Conservation (phyloP, 2,113 vertebrate species). For the Nansenia antarctica region DNA sequence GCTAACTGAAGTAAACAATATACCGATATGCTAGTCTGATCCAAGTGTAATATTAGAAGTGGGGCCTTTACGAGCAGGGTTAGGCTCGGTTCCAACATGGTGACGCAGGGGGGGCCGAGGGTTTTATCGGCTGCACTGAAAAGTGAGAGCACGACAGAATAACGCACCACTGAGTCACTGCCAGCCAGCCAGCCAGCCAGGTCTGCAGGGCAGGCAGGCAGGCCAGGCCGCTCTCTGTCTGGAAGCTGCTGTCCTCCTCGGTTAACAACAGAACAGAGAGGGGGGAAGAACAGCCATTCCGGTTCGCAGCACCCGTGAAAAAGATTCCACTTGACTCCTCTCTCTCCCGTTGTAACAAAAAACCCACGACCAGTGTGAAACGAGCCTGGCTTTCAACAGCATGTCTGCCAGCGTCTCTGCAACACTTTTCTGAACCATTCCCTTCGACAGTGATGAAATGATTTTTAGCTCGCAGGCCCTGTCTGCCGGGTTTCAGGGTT, state of each 20-base stretch:
- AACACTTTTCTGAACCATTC: background rate
- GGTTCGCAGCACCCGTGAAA: constrained; percentile 44
- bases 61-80: constrained; percentile 41
- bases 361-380: background rate
- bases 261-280: constrained; percentile 1
- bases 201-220: no score
- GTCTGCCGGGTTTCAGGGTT: background rate
- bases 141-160: constrained; percentile 64
- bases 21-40: constrained; percentile 4
- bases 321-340: constrained; percentile 42
- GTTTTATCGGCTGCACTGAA: constrained; percentile 66
- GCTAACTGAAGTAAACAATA: background rate
- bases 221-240: constrained; percentile 48
- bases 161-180: constrained; percentile 66
- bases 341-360: constrained; percentile 31
- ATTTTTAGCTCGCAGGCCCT: background rate
- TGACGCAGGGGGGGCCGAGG: constrained; percentile 51
- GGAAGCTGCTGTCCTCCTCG: constrained; percentile 36
- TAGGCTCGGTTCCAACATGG: constrained; percentile 55
- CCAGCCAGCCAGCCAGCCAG: constrained; percentile 51
- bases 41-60: constrained; percentile 50
- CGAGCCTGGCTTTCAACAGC: background rate
- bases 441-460: background rate
- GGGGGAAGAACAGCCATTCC: constrained; percentile 22
- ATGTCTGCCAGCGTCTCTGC: background rate